Evolutionary conservation across 2,888 invertebrate species (phyloP), one percentile per base, ranked within the genome.

Genomic region (Panorpa germanica): DNA sequence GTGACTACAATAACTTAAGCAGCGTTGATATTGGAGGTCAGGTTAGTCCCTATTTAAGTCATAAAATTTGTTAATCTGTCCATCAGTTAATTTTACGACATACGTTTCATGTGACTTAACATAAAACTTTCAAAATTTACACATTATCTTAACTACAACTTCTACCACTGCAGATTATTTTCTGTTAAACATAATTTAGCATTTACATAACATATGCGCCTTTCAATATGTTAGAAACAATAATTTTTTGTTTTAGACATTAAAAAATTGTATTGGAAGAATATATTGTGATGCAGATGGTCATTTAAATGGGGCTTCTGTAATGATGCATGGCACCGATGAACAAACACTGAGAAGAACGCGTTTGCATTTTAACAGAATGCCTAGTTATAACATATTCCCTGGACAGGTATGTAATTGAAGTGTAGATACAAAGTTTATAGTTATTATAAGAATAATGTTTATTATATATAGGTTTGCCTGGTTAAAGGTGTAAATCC

Each of bases 251-350:
- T 52, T 61, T 13, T 48, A 53, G 17, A n/a, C 62, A n/a, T n/a
- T n/a, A n/a, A 41, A 51, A 2, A 48, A 49, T 38, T 48, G 48
- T 6, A 68, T 69, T 31, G 90, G 90, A 9, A 65, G 78, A 28
- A 64, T 88, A 37, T 67, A 70, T 39, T 76, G 76, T 41, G 81
- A 83, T 41, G 69, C 70, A 2, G 67, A 72, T 38, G 73, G 73
- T 1, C 66, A 71, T 35, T 55, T 83, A 15, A 77, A 81, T 49
- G 52, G 65, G 2, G 65, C 70, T 37, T 74, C 77, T 14, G 65
- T 76, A 3, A 45, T 74, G 19, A 55, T 83, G 6, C 76, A 82
- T 46, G 75, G 75, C 5, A 59, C 63, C 0, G 39, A 47, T 58
- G 59, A 65, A 55, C 59, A 41, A 56, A 56, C 41, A 54, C 60